Base-by-base conservation (phyloP, 2,888 invertebrate genomes). In the Brenthis ino region DNA sequence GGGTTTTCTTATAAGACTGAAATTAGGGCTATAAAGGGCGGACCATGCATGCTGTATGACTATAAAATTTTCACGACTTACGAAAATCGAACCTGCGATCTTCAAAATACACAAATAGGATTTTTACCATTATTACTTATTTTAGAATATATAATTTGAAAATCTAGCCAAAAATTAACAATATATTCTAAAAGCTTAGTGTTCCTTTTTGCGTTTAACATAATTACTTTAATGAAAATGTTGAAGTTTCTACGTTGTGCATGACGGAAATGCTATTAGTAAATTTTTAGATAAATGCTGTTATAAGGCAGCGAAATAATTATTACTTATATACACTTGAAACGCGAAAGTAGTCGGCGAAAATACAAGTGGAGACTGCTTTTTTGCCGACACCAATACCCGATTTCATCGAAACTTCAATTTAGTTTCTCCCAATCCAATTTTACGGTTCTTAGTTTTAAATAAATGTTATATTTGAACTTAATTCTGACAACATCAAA, bases 401-500 rank as follows among this genome's bases (percentile, higher is more conserved):
- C 53, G 53, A 20, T 63, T 53, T 43, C 14, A 53, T 63, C 63
- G 14, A 20, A 37, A 51, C 63, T 63, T 50, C 63, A 63, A 63
- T 63, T 63, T 63, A 63, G 53, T 63, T 53, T 53, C 53, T 33
- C 37, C 37, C 53, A 53, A 63, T 51, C 63, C 53, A 63, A 63
- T 63, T 63, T 53, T 63, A 63, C 63, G 63, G 53, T 63, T 33
- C 33, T 53, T 51, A 63, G 51, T 20, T 63, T 63, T 63, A 63
- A 53, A 53, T 63, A 63, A 63, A 53, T 37, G 63, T 51, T 63
- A 51, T 37, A 51, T 63, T 53, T 63, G 63, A 53, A 50, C 53
- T 63, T 63, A 63, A 63, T 63, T 63, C 37, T 33, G 37, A 63
- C 20, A 63, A 20, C 3, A 43, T 11, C 37, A 43, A 43, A 28